Conservation (phyloP, 1,140 invertebrate genomes). For the Heliconius eleuchia region DNA sequence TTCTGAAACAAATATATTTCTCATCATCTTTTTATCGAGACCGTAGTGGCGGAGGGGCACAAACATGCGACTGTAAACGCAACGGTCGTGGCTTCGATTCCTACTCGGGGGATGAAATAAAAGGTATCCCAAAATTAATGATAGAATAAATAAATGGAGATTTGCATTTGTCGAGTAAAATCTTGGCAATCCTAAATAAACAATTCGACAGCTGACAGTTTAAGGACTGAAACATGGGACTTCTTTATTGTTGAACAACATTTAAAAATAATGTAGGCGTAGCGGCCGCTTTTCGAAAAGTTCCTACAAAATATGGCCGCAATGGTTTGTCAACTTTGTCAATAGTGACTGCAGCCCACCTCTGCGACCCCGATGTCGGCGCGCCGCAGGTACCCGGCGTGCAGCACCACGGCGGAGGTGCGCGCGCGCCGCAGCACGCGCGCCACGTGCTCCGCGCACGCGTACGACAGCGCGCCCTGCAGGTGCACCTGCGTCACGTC, state of each 20-base stretch:
- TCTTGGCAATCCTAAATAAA: no score
- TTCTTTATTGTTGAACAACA: no score
- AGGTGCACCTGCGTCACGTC: slow-evolving; percentile 45
- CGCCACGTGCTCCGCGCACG: slow-evolving; percentile 46
- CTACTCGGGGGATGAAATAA: background rate
- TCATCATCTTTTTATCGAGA: background rate
- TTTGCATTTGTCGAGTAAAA: no score
- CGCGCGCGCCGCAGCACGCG: slow-evolving; percentile 24
- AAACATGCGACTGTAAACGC: background rate
- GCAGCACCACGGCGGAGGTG: slow-evolving; percentile 48
- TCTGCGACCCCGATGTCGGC: slow-evolving; percentile 59
- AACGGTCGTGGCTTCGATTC: background rate
- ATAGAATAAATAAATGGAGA: no score
- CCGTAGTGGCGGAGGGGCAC: background rate
- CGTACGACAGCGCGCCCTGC: slow-evolving; percentile 50
- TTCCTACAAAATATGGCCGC: no score
- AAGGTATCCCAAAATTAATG: no score
- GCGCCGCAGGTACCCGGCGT: slow-evolving; percentile 42
- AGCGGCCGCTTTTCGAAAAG: no score
- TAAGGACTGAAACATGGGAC: no score
- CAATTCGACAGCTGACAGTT: no score
- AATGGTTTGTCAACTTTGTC: no score
- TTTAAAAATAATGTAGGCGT: no score
- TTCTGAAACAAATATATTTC: slow-evolving; percentile 49
- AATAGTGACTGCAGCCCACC: slow-evolving; percentile 33